phyloP scores from a whole-genome alignment of 1,140 invertebrate genomes.

The Lutraria rhynchaena region DNA sequence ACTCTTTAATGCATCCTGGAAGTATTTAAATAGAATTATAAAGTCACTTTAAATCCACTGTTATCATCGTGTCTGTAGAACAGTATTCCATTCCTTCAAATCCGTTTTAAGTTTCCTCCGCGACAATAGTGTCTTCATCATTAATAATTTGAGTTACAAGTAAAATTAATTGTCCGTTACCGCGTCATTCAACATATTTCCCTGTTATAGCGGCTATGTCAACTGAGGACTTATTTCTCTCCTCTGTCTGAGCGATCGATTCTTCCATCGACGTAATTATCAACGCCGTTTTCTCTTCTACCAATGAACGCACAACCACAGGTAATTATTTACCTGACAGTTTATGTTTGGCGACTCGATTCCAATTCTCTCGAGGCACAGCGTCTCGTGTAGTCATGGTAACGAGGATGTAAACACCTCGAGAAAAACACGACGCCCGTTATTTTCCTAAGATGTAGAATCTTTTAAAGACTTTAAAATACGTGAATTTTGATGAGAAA shows the following conservation, averaged over 20 bases:
- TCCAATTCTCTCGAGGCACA: constrained; percentile 3
- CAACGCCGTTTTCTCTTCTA: constrained; percentile 33
- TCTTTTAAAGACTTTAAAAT: no score
- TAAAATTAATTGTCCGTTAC: not conserved
- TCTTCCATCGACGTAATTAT: constrained; percentile 24
- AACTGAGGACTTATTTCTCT: not conserved
- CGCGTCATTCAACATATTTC: not conserved
- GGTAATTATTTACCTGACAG: constrained; percentile 51
- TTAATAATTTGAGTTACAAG: no score
- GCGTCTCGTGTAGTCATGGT: constrained; percentile 16
- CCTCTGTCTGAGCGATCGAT: constrained; percentile 33
- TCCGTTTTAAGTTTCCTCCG: no score
- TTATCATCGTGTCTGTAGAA: not conserved
- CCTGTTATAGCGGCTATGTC: constrained; percentile 16
- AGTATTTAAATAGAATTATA: no score
- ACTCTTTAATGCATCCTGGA: not conserved
- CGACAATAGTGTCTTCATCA: no score
- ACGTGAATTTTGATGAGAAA: no score
- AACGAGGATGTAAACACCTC: constrained; percentile 12
- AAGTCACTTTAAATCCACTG: not conserved
- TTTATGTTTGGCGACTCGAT: constrained; percentile 37
- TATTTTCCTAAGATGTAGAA: no score
- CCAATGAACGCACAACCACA: not conserved
- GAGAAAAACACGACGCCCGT: no score
- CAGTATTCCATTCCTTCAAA: no score